Conservation (phyloP, 1,140 invertebrate species). For the Nymphalis io region DNA sequence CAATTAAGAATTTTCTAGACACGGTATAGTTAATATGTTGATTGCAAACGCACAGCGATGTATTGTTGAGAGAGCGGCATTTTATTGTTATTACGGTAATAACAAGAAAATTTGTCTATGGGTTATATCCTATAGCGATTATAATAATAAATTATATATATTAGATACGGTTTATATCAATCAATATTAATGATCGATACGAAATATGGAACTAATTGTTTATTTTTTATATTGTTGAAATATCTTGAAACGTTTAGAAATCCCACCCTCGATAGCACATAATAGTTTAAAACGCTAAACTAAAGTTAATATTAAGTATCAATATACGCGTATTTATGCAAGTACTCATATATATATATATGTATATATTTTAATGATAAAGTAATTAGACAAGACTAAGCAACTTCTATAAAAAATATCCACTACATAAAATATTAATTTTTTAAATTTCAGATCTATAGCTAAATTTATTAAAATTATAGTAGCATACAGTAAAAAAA, state of each 20-base stretch:
- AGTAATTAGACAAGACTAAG: no score
- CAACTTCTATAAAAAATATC: no score
- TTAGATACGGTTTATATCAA: constrained; percentile 73
- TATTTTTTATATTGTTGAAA: constrained; percentile 57
- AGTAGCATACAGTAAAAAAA: no score
- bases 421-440: no score
- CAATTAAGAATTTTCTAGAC: constrained; percentile 80
- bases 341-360: no score
- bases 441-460: no score
- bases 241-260: constrained; percentile 11
- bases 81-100: constrained; percentile 43
- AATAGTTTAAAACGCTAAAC: constrained; percentile 3
- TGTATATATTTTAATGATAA: no score
- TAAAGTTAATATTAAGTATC: not conserved
- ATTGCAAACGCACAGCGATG: constrained; percentile 58
- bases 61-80: constrained; percentile 64
- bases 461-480: no score
- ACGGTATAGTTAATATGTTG: constrained; percentile 75
- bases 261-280: constrained; percentile 11
- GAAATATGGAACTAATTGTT: constrained; percentile 76
- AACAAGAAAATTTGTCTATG: constrained; percentile 40
- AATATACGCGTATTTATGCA: no score
- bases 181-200: constrained; percentile 71
- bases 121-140: constrained; percentile 7
- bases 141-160: constrained; percentile 28